These are phyloP conservation scores for Agonopterix heracliana DNA, from an alignment of 2,888 invertebrate species.

Conservation along the genomic window DNA sequence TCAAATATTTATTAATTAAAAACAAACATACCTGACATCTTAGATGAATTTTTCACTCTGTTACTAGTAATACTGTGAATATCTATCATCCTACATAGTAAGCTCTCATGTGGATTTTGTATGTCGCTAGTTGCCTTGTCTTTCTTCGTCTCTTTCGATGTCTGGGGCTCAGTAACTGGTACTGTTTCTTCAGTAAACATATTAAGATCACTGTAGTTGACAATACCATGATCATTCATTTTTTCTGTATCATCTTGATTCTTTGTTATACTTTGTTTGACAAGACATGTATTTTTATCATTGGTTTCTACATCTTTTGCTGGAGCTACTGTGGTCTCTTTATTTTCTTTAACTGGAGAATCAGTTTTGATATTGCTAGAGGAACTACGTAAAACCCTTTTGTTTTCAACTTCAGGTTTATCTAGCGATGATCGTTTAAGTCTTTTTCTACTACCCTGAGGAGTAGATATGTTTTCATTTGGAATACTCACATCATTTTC, in stretches of 20 bases:
- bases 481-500: too few relatives aligned
- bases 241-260: neutral
- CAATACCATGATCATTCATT: constrained; percentile 3
- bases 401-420: constrained; percentile 22
- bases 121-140: constrained; percentile 4
- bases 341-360: too few relatives aligned
- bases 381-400: constrained; percentile 41
- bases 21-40: too few relatives aligned
- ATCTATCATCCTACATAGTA: constrained; percentile 47
- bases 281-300: too few relatives aligned
- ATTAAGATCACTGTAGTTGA: constrained; percentile 33
- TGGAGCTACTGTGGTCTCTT: too few relatives aligned
- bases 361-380: constrained; percentile 1
- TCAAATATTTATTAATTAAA: neutral
- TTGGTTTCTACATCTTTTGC: too few relatives aligned
- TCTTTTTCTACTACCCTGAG: constrained; percentile 17
- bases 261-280: neutral
- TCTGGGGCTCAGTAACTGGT: constrained; percentile 5
- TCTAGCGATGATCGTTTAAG: constrained; percentile 27
- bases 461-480: too few relatives aligned
- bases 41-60: neutral
- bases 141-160: constrained; percentile 2
- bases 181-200: constrained; percentile 21
- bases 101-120: constrained; percentile 30
- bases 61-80: constrained; percentile 31